Base-by-base conservation (phyloP, 2,113 vertebrate genomes). In the Toxotes chatareus region DNA sequence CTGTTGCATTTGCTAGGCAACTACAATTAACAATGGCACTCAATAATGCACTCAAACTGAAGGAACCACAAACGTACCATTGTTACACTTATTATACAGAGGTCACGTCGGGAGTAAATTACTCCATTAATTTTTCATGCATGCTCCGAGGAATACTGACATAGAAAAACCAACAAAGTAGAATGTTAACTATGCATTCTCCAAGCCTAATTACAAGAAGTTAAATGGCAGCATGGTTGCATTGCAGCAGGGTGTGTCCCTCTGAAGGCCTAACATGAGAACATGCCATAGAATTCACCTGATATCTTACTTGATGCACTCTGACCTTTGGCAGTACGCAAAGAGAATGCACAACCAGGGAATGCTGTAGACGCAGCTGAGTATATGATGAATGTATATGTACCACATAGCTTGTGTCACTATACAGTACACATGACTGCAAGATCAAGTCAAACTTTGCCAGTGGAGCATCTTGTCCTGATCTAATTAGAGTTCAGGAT, bases 301-400 rank as follows among this genome's bases (percentile, higher is more conserved):
- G 73, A 91, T 86, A 88, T 74, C 83, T 42, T 32, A 47, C 66
- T 64, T 8, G 40, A 34, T 69, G 87, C 64, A 59, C 86, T 82
- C 51, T 89, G 85, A 90, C 91, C 86, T 92, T 92, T 91, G 80
- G 80, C 60, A 65, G 62, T 40, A 38, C 12, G 69, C 78, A 73
- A 62, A 57, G 31, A 44, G 77, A 84, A 87, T 83, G 89, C 53
- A 60, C 31, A 42, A 63, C 32, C 0, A 10, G 55, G 67, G 80
- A 79, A 79, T 72, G 82, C 64, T 14, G 51, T 9, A 34, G 38
- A 55, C 5, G 1, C 70, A 89, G 86, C 73, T 74, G 68, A 75
- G 79, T 84, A 31, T 67, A 49, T 64, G 60, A 44, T 51, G 73
- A 23, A 55, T 47, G 60, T 72, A n/a, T 69, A 27, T 63, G 44